Evolutionary conservation across 2,113 vertebrate genomes (phyloP).

Genomic region (Callithrix jacchus): DNA sequence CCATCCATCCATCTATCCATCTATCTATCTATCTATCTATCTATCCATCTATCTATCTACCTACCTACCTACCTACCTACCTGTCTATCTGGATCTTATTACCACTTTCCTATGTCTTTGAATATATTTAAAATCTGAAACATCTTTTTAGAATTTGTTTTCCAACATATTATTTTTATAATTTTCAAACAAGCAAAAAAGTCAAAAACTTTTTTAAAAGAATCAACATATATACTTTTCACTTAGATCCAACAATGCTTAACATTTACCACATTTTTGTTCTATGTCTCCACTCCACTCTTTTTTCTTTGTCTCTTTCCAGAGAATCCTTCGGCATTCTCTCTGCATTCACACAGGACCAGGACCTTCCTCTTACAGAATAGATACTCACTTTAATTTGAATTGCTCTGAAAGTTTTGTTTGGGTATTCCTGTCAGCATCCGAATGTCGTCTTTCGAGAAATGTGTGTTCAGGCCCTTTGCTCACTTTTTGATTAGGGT

Average conservation of each 20-base stretch:
- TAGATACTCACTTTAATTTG: not conserved
- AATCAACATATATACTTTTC: not conserved
- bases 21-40: too few species aligned
- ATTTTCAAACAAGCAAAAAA: not conserved
- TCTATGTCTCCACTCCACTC: not conserved
- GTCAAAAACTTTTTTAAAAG: too few species aligned
- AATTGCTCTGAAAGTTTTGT: not conserved
- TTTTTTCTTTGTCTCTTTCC: not conserved
- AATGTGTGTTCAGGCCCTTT: not conserved
- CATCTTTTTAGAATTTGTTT: not conserved
- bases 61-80: fast-evolving
- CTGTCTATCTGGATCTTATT: too few species aligned
- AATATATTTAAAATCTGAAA: not conserved
- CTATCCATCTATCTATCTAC: not conserved
- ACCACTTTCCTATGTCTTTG: not conserved
- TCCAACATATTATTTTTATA: not conserved
- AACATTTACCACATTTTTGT: not conserved
- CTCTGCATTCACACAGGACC: too few species aligned
- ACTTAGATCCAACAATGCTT: not conserved
- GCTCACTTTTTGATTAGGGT: not conserved
- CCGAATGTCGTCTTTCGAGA: not conserved
- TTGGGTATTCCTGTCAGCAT: not conserved
- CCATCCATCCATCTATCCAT: too few species aligned
- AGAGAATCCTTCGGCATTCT: not conserved
- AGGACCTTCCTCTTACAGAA: not conserved